phyloP scores from a whole-genome alignment of 2,888 invertebrate genomes.

The Hermaeophaga mercurialis region DNA sequence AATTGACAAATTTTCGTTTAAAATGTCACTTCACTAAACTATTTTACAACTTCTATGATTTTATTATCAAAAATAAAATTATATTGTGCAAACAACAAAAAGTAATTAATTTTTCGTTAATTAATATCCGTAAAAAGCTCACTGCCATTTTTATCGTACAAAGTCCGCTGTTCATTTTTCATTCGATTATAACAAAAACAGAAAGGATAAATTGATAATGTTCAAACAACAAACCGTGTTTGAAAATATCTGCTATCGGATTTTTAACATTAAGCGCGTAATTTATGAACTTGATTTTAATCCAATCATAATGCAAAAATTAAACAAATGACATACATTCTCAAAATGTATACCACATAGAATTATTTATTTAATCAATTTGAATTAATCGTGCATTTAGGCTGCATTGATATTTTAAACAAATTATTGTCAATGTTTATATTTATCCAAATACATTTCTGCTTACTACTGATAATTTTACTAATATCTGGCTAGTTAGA shows the following conservation, averaged over 20 bases:
- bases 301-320: conserved; percentile 33
- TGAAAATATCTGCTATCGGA: conserved; percentile 18
- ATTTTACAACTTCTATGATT: no score
- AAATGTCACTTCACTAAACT: no score
- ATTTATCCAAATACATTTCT: no score
- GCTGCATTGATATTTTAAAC: no score
- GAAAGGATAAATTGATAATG: conserved; percentile 2
- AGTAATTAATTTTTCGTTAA: background rate
- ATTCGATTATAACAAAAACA: conserved; percentile 11
- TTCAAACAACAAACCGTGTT: conserved; percentile 11
- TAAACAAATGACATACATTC: conserved; percentile 17
- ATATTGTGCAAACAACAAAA: background rate
- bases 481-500: no score
- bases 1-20: no score
- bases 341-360: no score
- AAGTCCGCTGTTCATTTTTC: conserved; percentile 3
- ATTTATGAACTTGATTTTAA: conserved; percentile 37
- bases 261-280: conserved; percentile 25
- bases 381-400: no score
- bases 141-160: conserved; percentile 1
- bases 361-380: no score
- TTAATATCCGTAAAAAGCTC: background rate
- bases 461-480: no score
- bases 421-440: no score
- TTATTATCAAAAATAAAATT: no score